Evolutionary conservation across 2,113 vertebrate genomes (phyloP).

Genomic region (Leiothrix lutea): DNA sequence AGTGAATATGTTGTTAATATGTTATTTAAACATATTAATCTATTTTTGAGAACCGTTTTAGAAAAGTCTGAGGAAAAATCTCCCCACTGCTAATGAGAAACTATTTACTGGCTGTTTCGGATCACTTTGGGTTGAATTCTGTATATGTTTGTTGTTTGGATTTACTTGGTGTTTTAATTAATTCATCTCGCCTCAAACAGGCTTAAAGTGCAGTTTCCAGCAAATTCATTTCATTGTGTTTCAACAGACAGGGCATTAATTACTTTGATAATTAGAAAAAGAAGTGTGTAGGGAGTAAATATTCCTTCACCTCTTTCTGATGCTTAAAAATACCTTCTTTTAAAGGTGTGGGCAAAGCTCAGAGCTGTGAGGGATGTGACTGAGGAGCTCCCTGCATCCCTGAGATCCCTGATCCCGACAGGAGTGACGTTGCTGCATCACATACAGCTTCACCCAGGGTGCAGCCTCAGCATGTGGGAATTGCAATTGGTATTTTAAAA

Average conservation of each 20-base stretch:
- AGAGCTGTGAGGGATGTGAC: background rate
- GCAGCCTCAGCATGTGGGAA: accelerated
- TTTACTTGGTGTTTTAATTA: constrained; percentile 4
- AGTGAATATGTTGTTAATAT: background rate
- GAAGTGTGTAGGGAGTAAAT: background rate
- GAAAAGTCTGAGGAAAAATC: background rate
- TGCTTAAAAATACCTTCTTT: background rate
- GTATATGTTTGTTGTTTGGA: background rate
- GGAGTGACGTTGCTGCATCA: accelerated
- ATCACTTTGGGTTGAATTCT: background rate
- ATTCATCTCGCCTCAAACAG: background rate
- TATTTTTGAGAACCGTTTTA: background rate
- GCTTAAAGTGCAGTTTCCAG: background rate
- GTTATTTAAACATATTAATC: background rate
- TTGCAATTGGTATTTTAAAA: background rate
- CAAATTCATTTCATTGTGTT: background rate
- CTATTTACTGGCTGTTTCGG: background rate
- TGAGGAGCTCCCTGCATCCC: background rate
- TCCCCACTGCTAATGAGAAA: background rate
- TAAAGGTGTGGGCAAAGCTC: background rate
- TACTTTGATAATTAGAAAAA: constrained; percentile 17
- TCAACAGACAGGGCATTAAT: background rate
- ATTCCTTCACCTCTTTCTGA: background rate
- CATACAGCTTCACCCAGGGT: accelerated
- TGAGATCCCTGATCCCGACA: accelerated